Evolutionary conservation across 1,140 invertebrate species (phyloP).

Genomic region (Hyposmocoma kahamanoa): DNA sequence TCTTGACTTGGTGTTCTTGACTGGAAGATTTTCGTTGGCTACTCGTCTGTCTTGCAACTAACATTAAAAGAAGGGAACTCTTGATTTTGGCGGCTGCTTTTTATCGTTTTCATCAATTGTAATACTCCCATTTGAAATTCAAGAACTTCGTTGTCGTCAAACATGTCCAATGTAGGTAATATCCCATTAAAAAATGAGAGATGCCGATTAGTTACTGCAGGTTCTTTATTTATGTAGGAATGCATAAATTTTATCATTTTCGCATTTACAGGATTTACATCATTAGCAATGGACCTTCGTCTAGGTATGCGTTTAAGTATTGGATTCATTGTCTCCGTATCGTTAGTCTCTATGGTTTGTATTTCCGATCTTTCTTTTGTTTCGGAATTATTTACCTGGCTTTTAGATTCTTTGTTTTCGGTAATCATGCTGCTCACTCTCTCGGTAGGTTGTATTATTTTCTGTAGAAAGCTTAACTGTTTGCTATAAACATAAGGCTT

Average conservation of each 20-base stretch:
- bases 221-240: constrained; percentile 20
- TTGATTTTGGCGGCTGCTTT: constrained; percentile 18
- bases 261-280: constrained; percentile 12
- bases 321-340: too few species aligned
- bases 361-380: constrained; percentile 16
- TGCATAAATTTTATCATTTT: constrained; percentile 24
- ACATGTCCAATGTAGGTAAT: constrained; percentile 24
- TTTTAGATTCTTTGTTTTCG: constrained; percentile 18
- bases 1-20: too few species aligned
- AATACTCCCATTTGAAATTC: constrained; percentile 27
- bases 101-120: constrained; percentile 28
- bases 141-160: constrained; percentile 24
- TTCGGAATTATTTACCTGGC: constrained; percentile 14
- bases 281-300: too few species aligned
- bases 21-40: too few species aligned
- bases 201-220: constrained; percentile 23
- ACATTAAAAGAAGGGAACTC: background rate
- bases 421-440: constrained; percentile 14
- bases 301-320: too few species aligned
- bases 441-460: constrained; percentile 20
- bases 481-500: constrained; percentile 21
- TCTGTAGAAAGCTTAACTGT: constrained; percentile 20
- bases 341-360: constrained; percentile 17
- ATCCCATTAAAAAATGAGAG: constrained; percentile 27
- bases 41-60: too few species aligned